phyloP scores from a whole-genome alignment of 2,888 invertebrate species.

The Agrilus cyanescens region DNA sequence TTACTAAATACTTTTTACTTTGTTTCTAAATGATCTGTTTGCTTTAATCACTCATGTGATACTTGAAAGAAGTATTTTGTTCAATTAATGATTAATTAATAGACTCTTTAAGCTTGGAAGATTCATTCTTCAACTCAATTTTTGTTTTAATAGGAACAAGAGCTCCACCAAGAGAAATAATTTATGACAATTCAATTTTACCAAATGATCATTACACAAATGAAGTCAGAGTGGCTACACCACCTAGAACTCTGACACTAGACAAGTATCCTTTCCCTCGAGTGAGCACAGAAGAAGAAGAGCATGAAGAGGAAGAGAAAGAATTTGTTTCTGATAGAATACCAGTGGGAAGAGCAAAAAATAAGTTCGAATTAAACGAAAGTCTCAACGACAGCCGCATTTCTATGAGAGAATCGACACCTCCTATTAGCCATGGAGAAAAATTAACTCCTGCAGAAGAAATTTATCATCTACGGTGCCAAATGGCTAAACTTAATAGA shows the following conservation, averaged over 20 bases:
- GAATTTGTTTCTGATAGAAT: constrained; percentile 14
- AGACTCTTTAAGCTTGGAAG: no score
- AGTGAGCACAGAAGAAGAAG: constrained; percentile 41
- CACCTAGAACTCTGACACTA: constrained; percentile 77
- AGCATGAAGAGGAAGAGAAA: constrained; percentile 21
- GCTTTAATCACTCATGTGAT: no score
- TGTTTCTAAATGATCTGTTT: no score
- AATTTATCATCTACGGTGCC: constrained; percentile 68
- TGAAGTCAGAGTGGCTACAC: constrained; percentile 74
- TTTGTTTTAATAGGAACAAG: constrained; percentile 50
- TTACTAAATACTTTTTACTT: no score
- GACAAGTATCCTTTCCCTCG: constrained; percentile 75
- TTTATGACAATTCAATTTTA: constrained; percentile 71
- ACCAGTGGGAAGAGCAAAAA: constrained; percentile 24
- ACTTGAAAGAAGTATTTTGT: no score
- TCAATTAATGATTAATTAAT: no score
- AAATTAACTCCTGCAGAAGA: constrained; percentile 64
- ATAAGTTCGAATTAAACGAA: constrained; percentile 25
- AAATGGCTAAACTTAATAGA: constrained; percentile 77
- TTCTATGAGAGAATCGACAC: constrained; percentile 23
- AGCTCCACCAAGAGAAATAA: constrained; percentile 78
- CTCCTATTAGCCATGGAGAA: constrained; percentile 40
- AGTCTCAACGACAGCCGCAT: constrained; percentile 20
- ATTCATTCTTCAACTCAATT: no score
- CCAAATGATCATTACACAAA: constrained; percentile 52